Conservation (phyloP, 2,797 vertebrate species). For the Adrianichthys oophorus region DNA sequence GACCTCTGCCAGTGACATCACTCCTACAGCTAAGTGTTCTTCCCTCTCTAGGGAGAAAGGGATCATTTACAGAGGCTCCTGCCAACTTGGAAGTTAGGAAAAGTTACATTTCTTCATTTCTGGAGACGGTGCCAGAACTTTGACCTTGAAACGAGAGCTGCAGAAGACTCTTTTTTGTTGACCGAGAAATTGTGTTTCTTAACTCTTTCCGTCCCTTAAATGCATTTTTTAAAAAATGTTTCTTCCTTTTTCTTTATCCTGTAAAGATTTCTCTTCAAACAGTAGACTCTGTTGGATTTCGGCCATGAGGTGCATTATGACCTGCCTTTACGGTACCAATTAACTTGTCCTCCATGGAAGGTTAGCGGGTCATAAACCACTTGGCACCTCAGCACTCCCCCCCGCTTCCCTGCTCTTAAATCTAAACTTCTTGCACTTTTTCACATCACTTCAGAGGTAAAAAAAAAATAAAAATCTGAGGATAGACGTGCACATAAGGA, state of each 20-base stretch:
- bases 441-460: slow-evolving; percentile 36
- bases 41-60: slow-evolving; percentile 60
- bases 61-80: slow-evolving; percentile 50
- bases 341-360: slow-evolving; percentile 66
- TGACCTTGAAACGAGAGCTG: slow-evolving; percentile 60
- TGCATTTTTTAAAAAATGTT: no score
- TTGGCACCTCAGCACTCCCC: slow-evolving; percentile 48
- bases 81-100: slow-evolving; percentile 68
- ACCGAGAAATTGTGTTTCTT: slow-evolving; percentile 54
- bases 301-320: slow-evolving; percentile 75
- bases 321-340: slow-evolving; percentile 54
- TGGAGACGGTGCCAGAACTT: slow-evolving; percentile 57
- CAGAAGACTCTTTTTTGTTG: slow-evolving; percentile 50
- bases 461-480: slow-evolving; percentile 7
- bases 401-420: slow-evolving; percentile 48
- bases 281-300: slow-evolving; percentile 56
- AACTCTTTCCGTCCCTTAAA: slow-evolving; percentile 25
- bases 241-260: slow-evolving; percentile 16
- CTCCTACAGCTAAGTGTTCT: slow-evolving; percentile 16
- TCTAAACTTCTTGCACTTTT: slow-evolving; percentile 52
- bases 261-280: slow-evolving; percentile 58
- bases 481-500: slow-evolving; percentile 6
- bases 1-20: slow-evolving; percentile 50
- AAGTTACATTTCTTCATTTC: slow-evolving; percentile 63
- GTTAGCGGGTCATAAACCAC: slow-evolving; percentile 59